Evolutionary conservation across 92 coral and sea anemone genomes (phyloP).

Genomic region (Diadumene lineata): DNA sequence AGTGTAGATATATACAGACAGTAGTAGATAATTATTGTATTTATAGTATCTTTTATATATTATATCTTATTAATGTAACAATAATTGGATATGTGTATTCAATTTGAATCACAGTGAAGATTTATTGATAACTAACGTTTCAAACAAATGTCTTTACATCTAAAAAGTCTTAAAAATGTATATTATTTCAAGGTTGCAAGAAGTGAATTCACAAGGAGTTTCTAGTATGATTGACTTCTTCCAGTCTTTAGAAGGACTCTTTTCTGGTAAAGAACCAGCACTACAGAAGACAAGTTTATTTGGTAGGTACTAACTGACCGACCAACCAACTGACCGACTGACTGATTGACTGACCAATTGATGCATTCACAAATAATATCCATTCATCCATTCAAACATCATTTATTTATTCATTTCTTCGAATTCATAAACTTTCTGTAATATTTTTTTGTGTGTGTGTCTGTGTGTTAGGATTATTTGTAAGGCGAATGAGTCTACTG

Average conservation of each 20-base stretch:
- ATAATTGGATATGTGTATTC: no score
- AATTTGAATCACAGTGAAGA: no score
- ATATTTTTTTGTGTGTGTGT: neutral
- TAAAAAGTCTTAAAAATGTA: no score
- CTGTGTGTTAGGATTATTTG: conserved; percentile 67
- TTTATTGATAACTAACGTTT: no score
- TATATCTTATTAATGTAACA: no score
- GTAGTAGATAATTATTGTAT: no score
- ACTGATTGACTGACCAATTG: neutral
- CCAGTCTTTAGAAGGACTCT: conserved; percentile 77
- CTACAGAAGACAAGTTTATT: conserved; percentile 84
- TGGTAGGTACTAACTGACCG: no score
- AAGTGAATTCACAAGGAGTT: conserved; percentile 58
- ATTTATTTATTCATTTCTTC: neutral
- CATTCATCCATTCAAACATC: neutral
- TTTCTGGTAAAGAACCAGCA: conserved; percentile 74
- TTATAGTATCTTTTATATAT: no score
- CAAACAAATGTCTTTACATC: no score
- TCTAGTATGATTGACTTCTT: conserved; percentile 82
- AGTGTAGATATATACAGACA: no score
- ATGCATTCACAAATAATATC: neutral
- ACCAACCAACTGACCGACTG: no score
- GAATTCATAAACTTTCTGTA: neutral
- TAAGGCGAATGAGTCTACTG: conserved; percentile 75
- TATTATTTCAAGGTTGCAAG: conserved; percentile 68